Conservation (phyloP, 2,888 invertebrate species). For the Drosophila anomelani region DNA sequence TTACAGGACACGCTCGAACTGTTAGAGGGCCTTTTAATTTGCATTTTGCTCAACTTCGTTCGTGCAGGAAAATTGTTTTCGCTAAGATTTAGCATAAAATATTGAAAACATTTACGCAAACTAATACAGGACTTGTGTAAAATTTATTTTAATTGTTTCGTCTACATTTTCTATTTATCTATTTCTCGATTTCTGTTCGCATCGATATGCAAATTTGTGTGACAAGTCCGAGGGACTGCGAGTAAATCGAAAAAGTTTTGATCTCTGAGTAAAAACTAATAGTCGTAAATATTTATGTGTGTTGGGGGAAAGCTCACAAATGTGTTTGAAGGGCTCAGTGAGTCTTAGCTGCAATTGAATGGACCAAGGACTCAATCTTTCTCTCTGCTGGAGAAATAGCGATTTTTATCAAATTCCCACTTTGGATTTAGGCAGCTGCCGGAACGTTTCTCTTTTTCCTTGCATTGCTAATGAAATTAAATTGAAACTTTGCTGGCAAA, state of each 20-base stretch:
- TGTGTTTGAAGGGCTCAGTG: slow-evolving; percentile 58
- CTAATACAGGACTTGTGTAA: slow-evolving; percentile 46
- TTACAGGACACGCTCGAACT: slow-evolving; percentile 57
- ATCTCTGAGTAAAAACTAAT: slow-evolving; percentile 66
- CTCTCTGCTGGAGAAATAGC: slow-evolving; percentile 23
- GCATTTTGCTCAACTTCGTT: slow-evolving; percentile 74
- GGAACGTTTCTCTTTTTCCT: slow-evolving; percentile 4
- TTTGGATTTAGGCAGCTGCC: slow-evolving; percentile 58
- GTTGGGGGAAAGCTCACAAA: slow-evolving; percentile 49
- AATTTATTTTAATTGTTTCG: slow-evolving; percentile 74
- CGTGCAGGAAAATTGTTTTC: slow-evolving; percentile 75
- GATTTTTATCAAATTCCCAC: slow-evolving; percentile 58
- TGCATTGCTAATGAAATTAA: slow-evolving; percentile 53
- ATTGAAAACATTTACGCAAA: slow-evolving; percentile 68
- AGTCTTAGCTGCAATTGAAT: slow-evolving; percentile 33
- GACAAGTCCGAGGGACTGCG: slow-evolving; percentile 31
- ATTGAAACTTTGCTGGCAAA: slow-evolving; percentile 42
- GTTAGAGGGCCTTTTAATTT: slow-evolving; percentile 63
- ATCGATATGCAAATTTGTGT: slow-evolving; percentile 77
- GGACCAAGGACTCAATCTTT: slow-evolving; percentile 46
- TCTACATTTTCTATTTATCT: slow-evolving; percentile 11
- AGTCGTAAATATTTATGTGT: slow-evolving; percentile 79
- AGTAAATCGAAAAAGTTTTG: slow-evolving; percentile 73
- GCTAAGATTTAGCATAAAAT: slow-evolving; percentile 76
- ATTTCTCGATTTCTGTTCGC: slow-evolving; percentile 6